Conservation (phyloP, 2,888 invertebrate genomes). For the Tachina fera region DNA sequence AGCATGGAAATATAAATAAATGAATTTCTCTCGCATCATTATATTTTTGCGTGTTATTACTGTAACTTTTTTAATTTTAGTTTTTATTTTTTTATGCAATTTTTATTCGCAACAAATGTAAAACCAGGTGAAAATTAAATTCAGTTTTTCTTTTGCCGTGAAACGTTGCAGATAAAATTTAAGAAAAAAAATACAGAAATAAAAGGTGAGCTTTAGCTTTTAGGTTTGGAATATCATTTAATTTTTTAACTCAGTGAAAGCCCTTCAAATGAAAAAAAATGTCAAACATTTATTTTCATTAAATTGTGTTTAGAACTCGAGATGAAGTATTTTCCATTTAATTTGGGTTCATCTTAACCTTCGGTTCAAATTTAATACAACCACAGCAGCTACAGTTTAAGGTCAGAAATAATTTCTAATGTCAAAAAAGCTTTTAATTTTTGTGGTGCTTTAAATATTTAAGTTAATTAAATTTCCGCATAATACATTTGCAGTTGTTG, state of each 20-base stretch:
- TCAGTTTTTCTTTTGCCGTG: constrained; percentile 65
- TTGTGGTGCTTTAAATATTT: constrained; percentile 37
- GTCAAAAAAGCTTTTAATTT: constrained; percentile 24
- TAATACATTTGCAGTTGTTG: constrained; percentile 25
- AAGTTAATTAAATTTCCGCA: constrained; percentile 66
- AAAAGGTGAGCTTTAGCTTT: constrained; percentile 14
- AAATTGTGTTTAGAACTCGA: constrained; percentile 18
- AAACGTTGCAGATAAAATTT: constrained; percentile 50
- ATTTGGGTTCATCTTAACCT: constrained; percentile 19
- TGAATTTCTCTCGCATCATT: constrained; percentile 64
- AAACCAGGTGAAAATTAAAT: constrained; percentile 66
- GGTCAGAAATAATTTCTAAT: constrained; percentile 46
- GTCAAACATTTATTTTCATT: constrained; percentile 24
- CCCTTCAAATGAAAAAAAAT: constrained; percentile 8
- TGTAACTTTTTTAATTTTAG: constrained; percentile 29
- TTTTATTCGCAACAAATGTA: constrained; percentile 49
- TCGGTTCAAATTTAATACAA: constrained; percentile 18
- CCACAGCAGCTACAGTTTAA: constrained; percentile 24
- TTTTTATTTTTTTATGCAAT: constrained; percentile 24
- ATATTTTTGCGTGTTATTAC: constrained; percentile 62
- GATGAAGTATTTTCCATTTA: constrained; percentile 17
- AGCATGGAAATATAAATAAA: constrained; percentile 50
- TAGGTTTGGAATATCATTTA: constrained; percentile 21
- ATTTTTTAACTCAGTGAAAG: constrained; percentile 7
- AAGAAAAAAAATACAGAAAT: background rate